These are phyloP conservation scores for Ericerus pela DNA, from an alignment of 1,140 invertebrate species.

Conservation along the genomic window DNA sequence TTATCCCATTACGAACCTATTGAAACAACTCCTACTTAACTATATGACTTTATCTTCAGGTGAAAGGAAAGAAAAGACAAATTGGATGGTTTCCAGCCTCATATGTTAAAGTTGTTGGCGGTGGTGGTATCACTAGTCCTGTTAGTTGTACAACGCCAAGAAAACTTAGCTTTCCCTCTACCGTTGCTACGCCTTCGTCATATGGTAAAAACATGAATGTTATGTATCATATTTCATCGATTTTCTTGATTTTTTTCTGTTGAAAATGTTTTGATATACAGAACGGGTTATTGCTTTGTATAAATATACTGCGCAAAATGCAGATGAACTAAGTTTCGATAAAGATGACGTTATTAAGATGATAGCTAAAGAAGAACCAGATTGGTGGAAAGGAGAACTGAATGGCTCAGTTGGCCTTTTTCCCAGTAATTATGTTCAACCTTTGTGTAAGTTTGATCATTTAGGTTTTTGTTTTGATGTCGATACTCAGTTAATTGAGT, in stretches of 20 bases:
- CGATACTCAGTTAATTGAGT: too few relatives aligned
- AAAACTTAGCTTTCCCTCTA: background rate
- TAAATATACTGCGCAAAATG: constrained; percentile 80
- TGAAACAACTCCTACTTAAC: background rate
- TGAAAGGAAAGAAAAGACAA: constrained; percentile 86
- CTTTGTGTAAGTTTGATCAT: constrained; percentile 50
- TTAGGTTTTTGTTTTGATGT: too few relatives aligned
- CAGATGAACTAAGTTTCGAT: constrained; percentile 84
- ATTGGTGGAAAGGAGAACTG: constrained; percentile 92
- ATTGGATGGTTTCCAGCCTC: constrained; percentile 96
- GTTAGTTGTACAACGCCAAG: background rate
- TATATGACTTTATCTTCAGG: constrained; percentile 32
- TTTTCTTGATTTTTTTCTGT: background rate
- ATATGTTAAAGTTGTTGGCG: constrained; percentile 66
- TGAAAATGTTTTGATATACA: constrained; percentile 30
- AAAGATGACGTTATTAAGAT: constrained; percentile 89
- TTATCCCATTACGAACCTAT: background rate
- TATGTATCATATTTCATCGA: too few relatives aligned
- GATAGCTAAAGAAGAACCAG: constrained; percentile 75
- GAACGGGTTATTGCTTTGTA: constrained; percentile 85
- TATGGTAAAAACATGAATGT: too few relatives aligned
- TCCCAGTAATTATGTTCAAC: constrained; percentile 78
- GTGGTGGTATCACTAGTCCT: constrained; percentile 16
- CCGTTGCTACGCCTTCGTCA: too few relatives aligned
- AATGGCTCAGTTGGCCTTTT: constrained; percentile 75